These are phyloP conservation scores for Loris lydekkerianus DNA, from an alignment of 2,797 vertebrate species.

Conservation along the genomic window DNA sequence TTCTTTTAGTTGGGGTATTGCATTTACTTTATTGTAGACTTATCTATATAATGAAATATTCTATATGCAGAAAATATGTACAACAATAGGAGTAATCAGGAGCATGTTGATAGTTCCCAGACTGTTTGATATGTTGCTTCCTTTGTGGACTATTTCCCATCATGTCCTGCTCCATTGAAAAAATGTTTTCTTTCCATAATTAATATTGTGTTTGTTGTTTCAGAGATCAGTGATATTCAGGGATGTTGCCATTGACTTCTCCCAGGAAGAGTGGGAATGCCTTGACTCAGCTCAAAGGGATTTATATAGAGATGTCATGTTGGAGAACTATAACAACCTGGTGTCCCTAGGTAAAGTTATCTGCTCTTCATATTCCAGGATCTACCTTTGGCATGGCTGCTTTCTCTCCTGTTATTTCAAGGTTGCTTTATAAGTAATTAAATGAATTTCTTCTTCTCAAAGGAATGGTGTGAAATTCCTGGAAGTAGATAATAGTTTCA, in stretches of 20 bases:
- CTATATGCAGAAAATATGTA: neutral
- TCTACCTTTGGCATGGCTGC: slow-evolving; percentile 36
- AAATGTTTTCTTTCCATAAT: slow-evolving; percentile 19
- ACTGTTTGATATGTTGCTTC: neutral
- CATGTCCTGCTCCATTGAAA: neutral
- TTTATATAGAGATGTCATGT: slow-evolving; percentile 78
- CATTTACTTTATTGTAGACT: neutral
- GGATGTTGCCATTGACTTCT: slow-evolving; percentile 78
- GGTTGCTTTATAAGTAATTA: slow-evolving; percentile 49
- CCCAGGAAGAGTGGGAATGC: slow-evolving; percentile 78
- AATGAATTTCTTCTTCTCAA: slow-evolving; percentile 48
- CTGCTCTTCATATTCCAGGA: neutral
- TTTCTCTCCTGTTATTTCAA: slow-evolving; percentile 34
- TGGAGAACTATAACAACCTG: slow-evolving; percentile 79
- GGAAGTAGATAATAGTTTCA: neutral
- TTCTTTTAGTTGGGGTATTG: neutral
- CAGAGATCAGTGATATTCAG: slow-evolving; percentile 75
- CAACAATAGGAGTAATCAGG: neutral
- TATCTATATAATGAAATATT: slow-evolving; percentile 20
- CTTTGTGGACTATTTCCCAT: neutral
- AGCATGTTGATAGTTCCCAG: neutral
- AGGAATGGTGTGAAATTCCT: slow-evolving; percentile 43
- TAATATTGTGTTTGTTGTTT: slow-evolving; percentile 69
- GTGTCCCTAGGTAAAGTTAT: slow-evolving; percentile 77
- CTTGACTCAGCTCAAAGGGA: slow-evolving; percentile 55